phyloP scores from a whole-genome alignment of 2,113 vertebrate genomes.

The Pampusana beccarii region DNA sequence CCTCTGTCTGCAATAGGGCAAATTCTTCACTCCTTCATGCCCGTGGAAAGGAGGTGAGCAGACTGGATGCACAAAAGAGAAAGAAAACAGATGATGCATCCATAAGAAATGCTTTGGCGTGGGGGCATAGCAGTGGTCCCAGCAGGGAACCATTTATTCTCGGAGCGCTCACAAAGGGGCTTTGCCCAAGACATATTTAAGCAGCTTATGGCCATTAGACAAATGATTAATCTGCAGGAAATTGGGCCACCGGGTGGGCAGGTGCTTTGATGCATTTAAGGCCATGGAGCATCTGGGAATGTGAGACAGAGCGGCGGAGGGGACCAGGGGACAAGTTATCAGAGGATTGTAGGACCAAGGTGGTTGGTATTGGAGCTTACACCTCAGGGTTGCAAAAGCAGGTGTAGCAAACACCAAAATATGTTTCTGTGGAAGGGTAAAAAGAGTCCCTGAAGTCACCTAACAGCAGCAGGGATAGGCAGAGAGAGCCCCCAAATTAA shows the following conservation, averaged over 20 bases:
- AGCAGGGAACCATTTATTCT: neutral
- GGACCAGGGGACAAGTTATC: neutral
- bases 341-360: fast-evolving
- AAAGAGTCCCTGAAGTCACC: neutral
- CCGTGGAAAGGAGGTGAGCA: neutral
- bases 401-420: fast-evolving
- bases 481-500: no score
- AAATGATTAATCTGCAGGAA: slow-evolving; percentile 52
- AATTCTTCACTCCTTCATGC: neutral
- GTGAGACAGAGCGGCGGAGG: neutral
- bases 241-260: slow-evolving; percentile 24
- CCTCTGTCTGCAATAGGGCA: neutral
- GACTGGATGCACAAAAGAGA: neutral
- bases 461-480: no score
- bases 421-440: neutral
- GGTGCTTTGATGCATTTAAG: neutral
- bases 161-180: neutral
- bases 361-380: fast-evolving
- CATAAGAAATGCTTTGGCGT: neutral
- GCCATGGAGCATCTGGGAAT: neutral
- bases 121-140: neutral
- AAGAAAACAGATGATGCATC: neutral
- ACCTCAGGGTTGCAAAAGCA: neutral
- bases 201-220: slow-evolving; percentile 46
- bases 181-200: slow-evolving; percentile 56